Percentiles rank a stretch among this genome's conserved stretches.
Conservation (phyloP, 2,113 vertebrate species). For the Channa maculata region DNA sequence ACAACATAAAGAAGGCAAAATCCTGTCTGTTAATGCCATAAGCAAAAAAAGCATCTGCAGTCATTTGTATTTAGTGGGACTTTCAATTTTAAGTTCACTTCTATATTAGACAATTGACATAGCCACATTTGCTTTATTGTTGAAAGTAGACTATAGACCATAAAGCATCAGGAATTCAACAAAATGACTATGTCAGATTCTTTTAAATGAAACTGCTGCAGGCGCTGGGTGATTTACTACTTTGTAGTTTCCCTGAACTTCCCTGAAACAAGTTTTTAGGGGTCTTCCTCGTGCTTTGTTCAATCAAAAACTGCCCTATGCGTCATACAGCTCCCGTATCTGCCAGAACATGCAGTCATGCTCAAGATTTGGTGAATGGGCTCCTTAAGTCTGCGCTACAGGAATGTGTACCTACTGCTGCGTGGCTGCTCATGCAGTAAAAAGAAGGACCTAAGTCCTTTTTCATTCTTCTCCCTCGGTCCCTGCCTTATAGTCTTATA, state of each 20-base stretch:
- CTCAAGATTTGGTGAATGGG: slow-evolving; percentile 43
- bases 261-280: neutral
- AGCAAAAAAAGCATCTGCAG: neutral
- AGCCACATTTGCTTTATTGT: neutral
- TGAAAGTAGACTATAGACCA: neutral
- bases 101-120: too few species aligned
- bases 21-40: neutral
- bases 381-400: slow-evolving; percentile 48
- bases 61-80: too few species aligned
- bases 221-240: neutral
- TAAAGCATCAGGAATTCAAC: too few species aligned
- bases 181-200: neutral
- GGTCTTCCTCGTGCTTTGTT: slow-evolving; percentile 10
- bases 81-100: too few species aligned
- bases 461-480: slow-evolving; percentile 31
- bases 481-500: slow-evolving; percentile 20
- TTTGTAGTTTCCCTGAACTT: neutral
- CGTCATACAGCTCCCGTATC: slow-evolving; percentile 24
- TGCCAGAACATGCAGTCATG: slow-evolving; percentile 25
- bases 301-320: slow-evolving; percentile 29
- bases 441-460: slow-evolving; percentile 27
- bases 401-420: slow-evolving; percentile 40
- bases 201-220: neutral
- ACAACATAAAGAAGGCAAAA: neutral
- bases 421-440: slow-evolving; percentile 29